These are phyloP conservation scores for Geococcyx californianus DNA, from an alignment of 2,113 vertebrate species.

Conservation along the genomic window DNA sequence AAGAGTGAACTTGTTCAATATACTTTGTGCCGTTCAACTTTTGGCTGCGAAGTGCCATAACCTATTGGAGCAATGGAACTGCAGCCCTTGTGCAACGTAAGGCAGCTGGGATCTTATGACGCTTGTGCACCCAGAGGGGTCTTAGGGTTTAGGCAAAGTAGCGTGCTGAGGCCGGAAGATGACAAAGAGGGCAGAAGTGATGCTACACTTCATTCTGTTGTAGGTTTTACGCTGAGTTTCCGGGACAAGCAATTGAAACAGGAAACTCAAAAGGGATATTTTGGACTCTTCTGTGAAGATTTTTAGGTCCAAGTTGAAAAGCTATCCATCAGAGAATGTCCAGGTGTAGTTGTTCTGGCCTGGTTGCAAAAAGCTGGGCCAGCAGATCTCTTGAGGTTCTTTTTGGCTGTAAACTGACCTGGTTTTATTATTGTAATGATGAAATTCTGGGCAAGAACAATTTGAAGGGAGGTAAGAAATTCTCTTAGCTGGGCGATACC, in stretches of 20 bases:
- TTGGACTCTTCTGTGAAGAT: not conserved
- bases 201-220: not conserved
- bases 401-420: not conserved
- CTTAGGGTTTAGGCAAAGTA: not conserved
- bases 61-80: not conserved
- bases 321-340: not conserved
- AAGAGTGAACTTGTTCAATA: not conserved
- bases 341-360: not conserved
- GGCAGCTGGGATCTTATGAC: not conserved
- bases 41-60: not conserved
- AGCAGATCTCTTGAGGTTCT: not conserved
- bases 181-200: not conserved
- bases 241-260: not conserved
- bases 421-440: not conserved
- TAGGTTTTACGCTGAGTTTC: not conserved
- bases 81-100: not conserved
- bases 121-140: not conserved
- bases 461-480: constrained; percentile 4
- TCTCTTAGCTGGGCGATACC: not conserved
- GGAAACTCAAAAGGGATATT: not conserved
- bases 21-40: not conserved
- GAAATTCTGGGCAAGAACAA: not conserved
- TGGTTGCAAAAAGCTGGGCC: not conserved
- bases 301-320: not conserved
- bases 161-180: not conserved